Evolutionary conservation across 2,888 invertebrate genomes (phyloP), one percentile per base, ranked within the genome.

Genomic region (Nectonema munidae): DNA sequence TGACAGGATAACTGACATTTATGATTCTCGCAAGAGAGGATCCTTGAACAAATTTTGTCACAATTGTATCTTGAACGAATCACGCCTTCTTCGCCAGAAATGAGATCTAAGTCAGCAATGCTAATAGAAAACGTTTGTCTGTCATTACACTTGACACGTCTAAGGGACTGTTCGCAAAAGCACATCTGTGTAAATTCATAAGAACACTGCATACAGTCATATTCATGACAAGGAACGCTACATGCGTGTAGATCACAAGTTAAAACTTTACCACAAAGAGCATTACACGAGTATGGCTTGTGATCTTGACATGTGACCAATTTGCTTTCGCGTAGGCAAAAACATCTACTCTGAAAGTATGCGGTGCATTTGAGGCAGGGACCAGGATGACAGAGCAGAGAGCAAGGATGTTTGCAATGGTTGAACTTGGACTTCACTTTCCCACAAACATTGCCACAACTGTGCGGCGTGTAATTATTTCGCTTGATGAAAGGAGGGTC

Each of bases 321-420:
- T n/a, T n/a, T n/a, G n/a, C n/a, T n/a, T n/a, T n/a, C n/a, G n/a
- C n/a, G n/a, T n/a, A n/a, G n/a, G 47, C 58, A 58, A 39, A 49
- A 48, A 47, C 58, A 58, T 3, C 46, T n/a, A n/a, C n/a, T n/a
- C n/a, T n/a, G n/a, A n/a, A n/a, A n/a, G n/a, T n/a, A n/a, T n/a
- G n/a, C n/a, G n/a, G n/a, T n/a, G 49, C 83, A 86, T 1, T 71
- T 68, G 2, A 79, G 77, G 55, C 86, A 86, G 0, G 81, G 77
- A 0, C 86, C 86, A 0, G 83, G 83, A 54, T 86, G 83, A 51
- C 81, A 83, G 1, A 70, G 61, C 46, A 77, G 56, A 9, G 66
- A 68, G 54, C 79, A 79, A 1, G 50, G 51, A 46, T 63, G 62
- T 9, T 49, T 48, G 45, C 62, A 63, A 42, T 53, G 51, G 34